phyloP scores from a whole-genome alignment of 2,797 vertebrate species.

The Gadopsis marmoratus region DNA sequence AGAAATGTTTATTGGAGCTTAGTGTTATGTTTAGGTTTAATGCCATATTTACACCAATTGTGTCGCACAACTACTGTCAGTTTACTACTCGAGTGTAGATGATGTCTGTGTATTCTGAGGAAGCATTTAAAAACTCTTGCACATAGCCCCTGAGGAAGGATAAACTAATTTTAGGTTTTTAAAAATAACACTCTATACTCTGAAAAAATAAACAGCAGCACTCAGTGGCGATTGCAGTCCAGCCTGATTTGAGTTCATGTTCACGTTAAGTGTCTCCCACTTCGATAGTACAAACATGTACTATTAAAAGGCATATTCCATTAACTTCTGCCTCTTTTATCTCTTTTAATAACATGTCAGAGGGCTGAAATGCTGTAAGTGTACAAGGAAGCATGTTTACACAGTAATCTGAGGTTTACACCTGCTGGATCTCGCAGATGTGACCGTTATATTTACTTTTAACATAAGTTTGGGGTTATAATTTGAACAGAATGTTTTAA shows the following conservation, averaged over 20 bases:
- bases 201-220: conserved; percentile 77
- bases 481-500: conserved; percentile 54
- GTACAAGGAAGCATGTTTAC: conserved; percentile 56
- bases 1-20: neutral
- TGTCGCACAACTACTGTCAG: conserved; percentile 37
- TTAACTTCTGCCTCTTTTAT: conserved; percentile 57
- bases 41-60: conserved; percentile 30
- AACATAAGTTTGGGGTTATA: conserved; percentile 47
- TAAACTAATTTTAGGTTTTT: conserved; percentile 74
- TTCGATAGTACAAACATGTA: conserved; percentile 45
- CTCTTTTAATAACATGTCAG: conserved; percentile 72
- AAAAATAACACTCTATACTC: conserved; percentile 59
- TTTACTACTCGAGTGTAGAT: conserved; percentile 42
- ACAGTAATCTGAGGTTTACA: conserved; percentile 45
- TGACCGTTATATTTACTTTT: conserved; percentile 62
- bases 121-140: conserved; percentile 73
- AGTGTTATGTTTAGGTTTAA: neutral
- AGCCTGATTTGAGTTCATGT: conserved; percentile 67
- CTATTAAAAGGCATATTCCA: conserved; percentile 66
- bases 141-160: conserved; percentile 67
- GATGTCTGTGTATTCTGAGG: conserved; percentile 50
- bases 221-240: conserved; percentile 58
- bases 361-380: conserved; percentile 22
- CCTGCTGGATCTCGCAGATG: conserved; percentile 53
- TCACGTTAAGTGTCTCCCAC: conserved; percentile 65